Base-by-base conservation (phyloP, 2,888 invertebrate species). In the Drosophila demipolita region DNA sequence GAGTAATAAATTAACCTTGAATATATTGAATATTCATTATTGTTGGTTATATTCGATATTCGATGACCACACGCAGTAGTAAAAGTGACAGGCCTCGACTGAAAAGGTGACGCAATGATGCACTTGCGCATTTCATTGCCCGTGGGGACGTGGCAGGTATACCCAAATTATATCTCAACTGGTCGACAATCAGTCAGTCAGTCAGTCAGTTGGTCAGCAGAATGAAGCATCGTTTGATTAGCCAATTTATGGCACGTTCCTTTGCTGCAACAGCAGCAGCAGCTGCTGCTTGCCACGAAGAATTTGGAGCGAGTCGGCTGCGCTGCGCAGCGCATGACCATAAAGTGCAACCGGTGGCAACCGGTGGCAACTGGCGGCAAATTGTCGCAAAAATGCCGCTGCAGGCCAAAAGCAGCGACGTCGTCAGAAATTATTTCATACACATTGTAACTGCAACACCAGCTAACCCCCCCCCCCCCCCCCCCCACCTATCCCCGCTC, bases 201-300 rank as follows among this genome's bases (percentile, higher is more conserved):
- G 38, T 40, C 68, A 77, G 73, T 68, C 78, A 80, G 73, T 80
- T 68, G 61, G 26, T 49, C 26, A 49, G 53, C 23, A 80, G 66
- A 70, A 77, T 65, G 81, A 64, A 54, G 73, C 82, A 66, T 60
- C 61, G 70, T 91, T 91, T 91, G 91, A 91, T 92, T 91, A 91
- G 88, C 87, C 91, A 92, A 91, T 92, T 92, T 91, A 91, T 92
- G 92, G 92, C 91, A 91, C 91, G 91, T 88, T 92, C 90, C 91
- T 83, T 82, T 59, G 49, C 49, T 49, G 45, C 26, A 17, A 17
- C 33, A 33, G 32, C 8, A 33, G 32, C 5, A 48, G 5, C 50
- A 3, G n/a, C 35, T 23, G 60, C 66, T 70, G 70, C 26, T 61
- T 57, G 80, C 60, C 38, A 83, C 90, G 89, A 87, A 91, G 90